Conservation (phyloP, 1,140 invertebrate species). For the Harpegnathos saltator region DNA sequence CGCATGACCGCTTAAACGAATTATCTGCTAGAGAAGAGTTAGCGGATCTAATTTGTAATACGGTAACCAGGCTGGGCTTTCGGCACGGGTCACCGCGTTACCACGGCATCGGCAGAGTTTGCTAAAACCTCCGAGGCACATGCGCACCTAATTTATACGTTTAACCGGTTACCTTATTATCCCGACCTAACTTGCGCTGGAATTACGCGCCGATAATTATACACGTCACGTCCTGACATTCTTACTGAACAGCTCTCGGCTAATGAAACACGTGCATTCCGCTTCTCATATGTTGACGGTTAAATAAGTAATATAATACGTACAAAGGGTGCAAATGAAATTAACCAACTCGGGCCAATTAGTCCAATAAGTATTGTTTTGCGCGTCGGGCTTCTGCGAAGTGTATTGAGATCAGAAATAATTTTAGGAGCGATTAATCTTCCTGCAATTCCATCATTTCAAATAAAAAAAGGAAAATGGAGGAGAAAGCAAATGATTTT, state of each 20-base stretch:
- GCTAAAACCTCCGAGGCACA: constrained; percentile 60
- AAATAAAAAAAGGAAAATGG: no score
- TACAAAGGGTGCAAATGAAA: constrained; percentile 6
- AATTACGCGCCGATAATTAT: constrained; percentile 54
- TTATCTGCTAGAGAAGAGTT: constrained; percentile 67
- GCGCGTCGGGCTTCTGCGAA: no score
- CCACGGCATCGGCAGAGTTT: constrained; percentile 55
- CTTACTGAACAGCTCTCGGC: constrained; percentile 14
- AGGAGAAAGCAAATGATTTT: no score
- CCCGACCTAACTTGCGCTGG: constrained; percentile 52
- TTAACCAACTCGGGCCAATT: constrained; percentile 37
- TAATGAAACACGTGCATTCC: constrained; percentile 21
- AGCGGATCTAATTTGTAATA: constrained; percentile 61
- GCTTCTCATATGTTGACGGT: background rate
- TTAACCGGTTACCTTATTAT: constrained; percentile 60
- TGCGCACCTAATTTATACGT: constrained; percentile 58
- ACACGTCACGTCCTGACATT: constrained; percentile 42
- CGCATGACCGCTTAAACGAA: constrained; percentile 47
- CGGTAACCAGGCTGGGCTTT: constrained; percentile 51
- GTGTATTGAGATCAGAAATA: no score
- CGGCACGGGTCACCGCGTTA: constrained; percentile 58
- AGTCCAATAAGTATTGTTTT: constrained; percentile 17
- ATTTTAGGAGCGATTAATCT: no score
- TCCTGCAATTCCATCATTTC: no score
- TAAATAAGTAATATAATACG: constrained; percentile 39